phyloP scores from a whole-genome alignment of 35 echinoderm and acorn worm species.

The Amphiura filiformis region DNA sequence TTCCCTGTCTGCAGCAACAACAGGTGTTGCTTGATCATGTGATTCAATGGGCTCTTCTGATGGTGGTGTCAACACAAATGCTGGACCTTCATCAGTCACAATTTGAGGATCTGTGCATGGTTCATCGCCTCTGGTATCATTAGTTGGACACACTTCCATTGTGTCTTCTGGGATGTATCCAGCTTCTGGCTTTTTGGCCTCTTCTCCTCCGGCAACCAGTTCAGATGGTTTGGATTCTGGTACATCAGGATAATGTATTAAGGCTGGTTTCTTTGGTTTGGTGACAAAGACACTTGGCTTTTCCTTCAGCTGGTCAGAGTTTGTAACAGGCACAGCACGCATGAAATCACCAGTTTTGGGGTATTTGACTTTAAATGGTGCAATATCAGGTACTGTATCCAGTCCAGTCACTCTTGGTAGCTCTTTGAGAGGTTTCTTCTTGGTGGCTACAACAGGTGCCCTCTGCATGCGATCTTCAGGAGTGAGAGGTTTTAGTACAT shows the following conservation, averaged over 20 bases:
- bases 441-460: not conserved
- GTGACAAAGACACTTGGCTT: constrained; percentile 29
- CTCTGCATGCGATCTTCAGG: not conserved
- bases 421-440: not conserved
- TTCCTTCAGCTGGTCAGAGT: not conserved
- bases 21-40: not conserved
- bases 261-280: not conserved
- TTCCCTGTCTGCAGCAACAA: not conserved
- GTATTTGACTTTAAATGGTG: not conserved
- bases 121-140: too few relatives aligned
- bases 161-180: too few relatives aligned
- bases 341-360: not conserved
- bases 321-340: not conserved
- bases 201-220: too few relatives aligned
- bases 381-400: not conserved
- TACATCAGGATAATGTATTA: constrained; percentile 3
- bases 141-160: too few relatives aligned
- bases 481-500: constrained; percentile 28
- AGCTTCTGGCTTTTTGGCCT: too few relatives aligned
- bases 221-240: not conserved
- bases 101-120: constrained; percentile 36
- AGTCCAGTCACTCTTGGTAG: not conserved
- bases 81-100: constrained; percentile 53
- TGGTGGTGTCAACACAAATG: constrained; percentile 52
- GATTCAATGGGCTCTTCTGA: not conserved